A percentile compares a stretch with the other conserved stretches of the same genome.
These are phyloP conservation scores for Corythoichthys intestinalis DNA, from an alignment of 2,113 vertebrate genomes.

Conservation along the genomic window DNA sequence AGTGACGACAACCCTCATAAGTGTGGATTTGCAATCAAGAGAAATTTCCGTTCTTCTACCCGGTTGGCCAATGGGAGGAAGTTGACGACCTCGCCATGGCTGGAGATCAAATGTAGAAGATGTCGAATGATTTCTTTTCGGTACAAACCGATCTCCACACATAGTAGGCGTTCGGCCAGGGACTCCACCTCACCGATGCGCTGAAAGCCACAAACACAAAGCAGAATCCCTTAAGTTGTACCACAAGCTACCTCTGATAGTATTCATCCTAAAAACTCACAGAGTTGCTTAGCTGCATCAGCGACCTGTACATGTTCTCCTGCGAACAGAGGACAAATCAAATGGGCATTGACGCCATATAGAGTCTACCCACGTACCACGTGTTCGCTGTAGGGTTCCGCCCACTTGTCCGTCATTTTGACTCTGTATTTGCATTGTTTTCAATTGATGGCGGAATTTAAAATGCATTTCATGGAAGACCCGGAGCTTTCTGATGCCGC, in stretches of 20 bases:
- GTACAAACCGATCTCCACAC: slow-evolving; percentile 12
- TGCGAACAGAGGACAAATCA: slow-evolving; percentile 8
- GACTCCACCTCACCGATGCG: slow-evolving; percentile 5
- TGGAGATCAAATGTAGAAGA: slow-evolving; percentile 16
- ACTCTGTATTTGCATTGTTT: too few relatives aligned
- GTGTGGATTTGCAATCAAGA: neutral
- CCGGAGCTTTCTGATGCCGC: too few relatives aligned
- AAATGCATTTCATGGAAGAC: too few relatives aligned
- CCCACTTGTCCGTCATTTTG: too few relatives aligned
- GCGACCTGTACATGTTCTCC: slow-evolving; percentile 25
- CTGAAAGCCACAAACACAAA: slow-evolving; percentile 18
- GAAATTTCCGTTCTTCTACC: slow-evolving; percentile 19
- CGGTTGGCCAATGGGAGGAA: slow-evolving; percentile 50
- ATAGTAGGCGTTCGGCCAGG: slow-evolving; percentile 36
- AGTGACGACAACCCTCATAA: neutral
- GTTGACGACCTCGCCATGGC: slow-evolving; percentile 16
- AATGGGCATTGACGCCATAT: neutral
- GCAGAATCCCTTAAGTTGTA: neutral
- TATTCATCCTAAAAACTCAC: slow-evolving; percentile 26
- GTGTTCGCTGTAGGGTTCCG: too few relatives aligned
- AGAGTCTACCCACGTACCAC: too few relatives aligned
- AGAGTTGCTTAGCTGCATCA: slow-evolving; percentile 39
- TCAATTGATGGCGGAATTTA: too few relatives aligned
- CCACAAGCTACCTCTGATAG: too few relatives aligned
- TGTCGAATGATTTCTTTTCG: neutral